Base-by-base conservation (phyloP, 2,888 invertebrate species). In the Lochmaea crataegi region DNA sequence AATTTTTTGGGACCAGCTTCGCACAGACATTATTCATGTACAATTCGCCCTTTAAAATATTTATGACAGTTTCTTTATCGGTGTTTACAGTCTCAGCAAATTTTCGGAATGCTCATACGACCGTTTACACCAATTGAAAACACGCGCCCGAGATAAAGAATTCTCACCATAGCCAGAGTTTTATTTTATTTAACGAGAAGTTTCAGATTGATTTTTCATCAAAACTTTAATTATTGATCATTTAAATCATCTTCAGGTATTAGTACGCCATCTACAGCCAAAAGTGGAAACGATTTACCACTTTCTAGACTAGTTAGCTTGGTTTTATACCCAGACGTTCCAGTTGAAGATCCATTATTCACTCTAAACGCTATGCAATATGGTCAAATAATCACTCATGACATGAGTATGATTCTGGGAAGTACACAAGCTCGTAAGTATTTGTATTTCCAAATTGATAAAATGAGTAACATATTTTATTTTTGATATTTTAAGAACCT, bases 361-460 rank as follows among this genome's bases (percentile, higher is more conserved):
- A 94, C 92, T 18, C 87, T 96, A 16, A 91, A 91, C 65, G 91
- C 94, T 61, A 94, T 94, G 90, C 94, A 94, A 80, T 94, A 92
- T 89, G 94, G 94, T 0, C 94, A 94, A 86, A 91, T 94, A 77
- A 88, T 94, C 48, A 93, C 94, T 9, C 94, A 94, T 84, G 94
- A 94, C 81, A 93, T 94, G 92, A 93, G 92, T 22, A 88, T 94
- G 82, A 91, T 92, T 42, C 91, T 91, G 67, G 93, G 93, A 66
- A 90, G 90, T 65, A 91, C 93, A 3, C 94, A 94, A 87, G 91
- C 93, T 32, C 93, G 94, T 95, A 88, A 90, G 93, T 90, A 77
- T n/a, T 32, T 7, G 18, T 57, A 12, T 60, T n/a, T 48, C 51
- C 32, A 58, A n/a, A 12, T 22, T 56, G 11, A 57, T 56, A 18